Evolutionary conservation across 2,888 invertebrate species (phyloP).

Genomic region (Sipha maydis): DNA sequence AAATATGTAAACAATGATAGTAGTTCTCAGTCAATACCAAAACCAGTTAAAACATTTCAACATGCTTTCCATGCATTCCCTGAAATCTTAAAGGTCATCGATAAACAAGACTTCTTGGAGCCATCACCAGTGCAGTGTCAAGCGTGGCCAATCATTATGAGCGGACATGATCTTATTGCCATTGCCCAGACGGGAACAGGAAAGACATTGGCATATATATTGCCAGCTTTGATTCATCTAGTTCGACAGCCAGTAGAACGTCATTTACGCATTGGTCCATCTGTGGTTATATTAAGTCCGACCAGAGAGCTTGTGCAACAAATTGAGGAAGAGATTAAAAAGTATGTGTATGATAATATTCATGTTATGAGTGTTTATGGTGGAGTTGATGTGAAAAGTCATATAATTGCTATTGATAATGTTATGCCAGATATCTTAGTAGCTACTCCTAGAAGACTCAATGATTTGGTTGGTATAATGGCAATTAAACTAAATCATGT

Average conservation of each 20-base stretch:
- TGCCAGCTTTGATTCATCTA: slow-evolving; percentile 94
- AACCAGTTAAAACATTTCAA: slow-evolving; percentile 83
- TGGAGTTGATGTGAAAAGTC: slow-evolving; percentile 83
- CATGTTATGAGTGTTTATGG: slow-evolving; percentile 86
- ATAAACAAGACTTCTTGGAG: slow-evolving; percentile 80
- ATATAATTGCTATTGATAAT: slow-evolving; percentile 77
- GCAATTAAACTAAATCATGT: slow-evolving; percentile 68
- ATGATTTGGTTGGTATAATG: slow-evolving; percentile 81
- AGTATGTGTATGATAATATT: slow-evolving; percentile 88
- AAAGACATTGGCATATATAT: slow-evolving; percentile 92
- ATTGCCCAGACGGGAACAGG: slow-evolving; percentile 94
- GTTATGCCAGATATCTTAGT: slow-evolving; percentile 90
- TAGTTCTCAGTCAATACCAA: slow-evolving; percentile 71
- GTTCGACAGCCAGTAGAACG: slow-evolving; percentile 82
- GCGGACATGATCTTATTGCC: slow-evolving; percentile 93
- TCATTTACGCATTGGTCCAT: slow-evolving; percentile 80
- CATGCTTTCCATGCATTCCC: slow-evolving; percentile 78
- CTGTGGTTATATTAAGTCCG: slow-evolving; percentile 88
- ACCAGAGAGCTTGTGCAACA: slow-evolving; percentile 93
- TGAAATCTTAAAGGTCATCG: slow-evolving; percentile 83
- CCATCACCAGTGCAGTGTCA: slow-evolving; percentile 94
- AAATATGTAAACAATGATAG: slow-evolving; percentile 62
- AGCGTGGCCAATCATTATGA: slow-evolving; percentile 92
- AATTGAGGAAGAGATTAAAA: slow-evolving; percentile 89
- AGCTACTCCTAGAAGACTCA: slow-evolving; percentile 92